Evolutionary conservation across 2,888 invertebrate species (phyloP), one percentile per base, ranked within the genome.

Genomic region (Trileptium ribeirensis): DNA sequence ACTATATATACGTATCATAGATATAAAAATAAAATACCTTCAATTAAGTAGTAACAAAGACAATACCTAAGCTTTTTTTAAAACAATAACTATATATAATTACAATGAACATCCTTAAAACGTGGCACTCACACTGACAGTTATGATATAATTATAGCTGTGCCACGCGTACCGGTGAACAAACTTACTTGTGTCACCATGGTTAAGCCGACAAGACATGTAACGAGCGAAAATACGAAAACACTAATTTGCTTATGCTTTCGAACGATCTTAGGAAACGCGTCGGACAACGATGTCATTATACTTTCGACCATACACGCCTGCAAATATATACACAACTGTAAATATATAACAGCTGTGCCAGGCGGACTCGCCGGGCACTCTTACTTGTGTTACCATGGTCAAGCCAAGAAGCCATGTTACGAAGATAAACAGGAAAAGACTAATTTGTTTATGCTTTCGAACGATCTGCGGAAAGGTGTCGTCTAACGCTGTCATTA

Each of bases 221-320:
- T 86, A 81, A 86, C 83, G 19, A 87, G 67, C 74, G 87, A 88
- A 3, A 85, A 84, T 8, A 85, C 67, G 0, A 84, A 84, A 3
- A 88, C 83, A 0, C 86, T 86, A 15, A 85, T 38, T 79, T 88
- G 86, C 82, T 88, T 86, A 82, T 88, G 83, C 51, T 85, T 85
- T 64, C 88, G 82, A 67, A 88, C 84, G 70, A 86, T 79, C 8
- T 81, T 83, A 31, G 88, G 88, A 83, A 88, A 88, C 1, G 86
- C 84, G 80, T 88, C 88, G 75, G 86, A 86, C 34, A 88, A 75
- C 0, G 88, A 87, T 1, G 88, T 88, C 83, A 87, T 86, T 8
- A 88, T 82, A n/a, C 88, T 88, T 81, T 88, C 88, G 78, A 88
- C 85, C 87, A 87, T 88, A 81, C 88, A 88, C 3, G 88, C 88